Percentiles rank a stretch among this genome's conserved stretches.
These are phyloP conservation scores for Ormyrus rosae DNA, from an alignment of 2,888 invertebrate genomes.

Conservation along the genomic window DNA sequence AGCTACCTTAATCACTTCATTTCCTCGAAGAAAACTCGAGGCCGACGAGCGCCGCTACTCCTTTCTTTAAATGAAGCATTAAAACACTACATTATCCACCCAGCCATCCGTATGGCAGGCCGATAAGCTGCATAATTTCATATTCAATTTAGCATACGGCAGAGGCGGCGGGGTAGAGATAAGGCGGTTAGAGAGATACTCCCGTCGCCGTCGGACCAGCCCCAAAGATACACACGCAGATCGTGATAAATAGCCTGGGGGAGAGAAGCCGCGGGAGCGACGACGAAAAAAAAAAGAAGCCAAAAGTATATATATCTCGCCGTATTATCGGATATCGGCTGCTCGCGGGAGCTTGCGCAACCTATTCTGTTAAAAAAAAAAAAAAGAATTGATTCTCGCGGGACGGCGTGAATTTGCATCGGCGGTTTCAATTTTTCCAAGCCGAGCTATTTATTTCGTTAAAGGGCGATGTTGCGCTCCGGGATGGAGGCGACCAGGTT, in stretches of 20 bases:
- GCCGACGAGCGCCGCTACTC: not conserved
- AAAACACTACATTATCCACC: constrained; percentile 57
- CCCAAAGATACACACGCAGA: constrained; percentile 58
- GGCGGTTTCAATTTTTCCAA: not conserved
- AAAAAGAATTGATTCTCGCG: constrained; percentile 7
- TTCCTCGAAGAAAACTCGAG: too few species aligned
- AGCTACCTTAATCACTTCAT: too few species aligned
- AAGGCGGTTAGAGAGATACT: constrained; percentile 67
- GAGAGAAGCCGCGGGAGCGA: not conserved
- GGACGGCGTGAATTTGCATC: constrained; percentile 5
- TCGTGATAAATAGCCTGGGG: constrained; percentile 66
- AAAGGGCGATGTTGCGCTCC: too few species aligned
- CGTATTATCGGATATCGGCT: constrained; percentile 50
- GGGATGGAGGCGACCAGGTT: too few species aligned
- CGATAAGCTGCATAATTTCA: constrained; percentile 75
- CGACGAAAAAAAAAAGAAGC: constrained; percentile 32
- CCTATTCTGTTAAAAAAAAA: not conserved
- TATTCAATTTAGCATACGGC: constrained; percentile 76
- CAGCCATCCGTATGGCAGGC: constrained; percentile 59
- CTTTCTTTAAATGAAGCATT: constrained; percentile 38
- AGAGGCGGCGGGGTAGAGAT: constrained; percentile 67
- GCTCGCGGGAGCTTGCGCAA: not conserved
- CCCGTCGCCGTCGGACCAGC: constrained; percentile 59
- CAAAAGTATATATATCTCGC: constrained; percentile 41
- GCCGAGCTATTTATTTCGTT: too few species aligned